Conservation (phyloP, 1,140 invertebrate genomes). For the Meloidogyne hapla region DNA sequence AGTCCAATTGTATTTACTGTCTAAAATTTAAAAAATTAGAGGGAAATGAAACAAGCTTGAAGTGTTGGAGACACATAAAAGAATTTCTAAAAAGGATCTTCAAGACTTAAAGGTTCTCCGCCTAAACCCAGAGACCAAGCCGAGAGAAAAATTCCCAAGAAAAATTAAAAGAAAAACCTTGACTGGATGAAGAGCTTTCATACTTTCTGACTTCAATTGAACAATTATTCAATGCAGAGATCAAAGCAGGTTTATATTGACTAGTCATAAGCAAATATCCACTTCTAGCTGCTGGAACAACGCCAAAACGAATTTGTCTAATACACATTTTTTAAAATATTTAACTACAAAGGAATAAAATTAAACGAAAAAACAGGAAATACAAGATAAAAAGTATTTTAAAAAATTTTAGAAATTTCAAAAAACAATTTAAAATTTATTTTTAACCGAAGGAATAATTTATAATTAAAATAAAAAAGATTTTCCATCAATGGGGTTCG, state of each 20-base stretch:
- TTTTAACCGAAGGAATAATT: neutral
- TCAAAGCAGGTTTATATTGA: neutral
- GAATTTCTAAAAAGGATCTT: too few species aligned
- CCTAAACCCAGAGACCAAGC: too few species aligned
- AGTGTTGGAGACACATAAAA: too few species aligned
- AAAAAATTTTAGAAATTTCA: neutral
- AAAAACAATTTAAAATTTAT: neutral
- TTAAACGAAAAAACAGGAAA: neutral
- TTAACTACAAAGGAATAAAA: neutral
- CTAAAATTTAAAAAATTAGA: neutral
- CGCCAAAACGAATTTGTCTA: neutral
- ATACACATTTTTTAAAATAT: neutral
- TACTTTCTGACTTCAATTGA: neutral
- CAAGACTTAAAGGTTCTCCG: too few species aligned
- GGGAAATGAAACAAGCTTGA: too few species aligned
- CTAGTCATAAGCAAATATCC: neutral
- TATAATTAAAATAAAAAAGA: neutral
- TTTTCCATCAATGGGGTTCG: neutral
- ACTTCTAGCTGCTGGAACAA: neutral
- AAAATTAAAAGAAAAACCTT: neutral
- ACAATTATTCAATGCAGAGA: neutral
- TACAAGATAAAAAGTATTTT: neutral
- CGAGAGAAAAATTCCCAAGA: too few species aligned
- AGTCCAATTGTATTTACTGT: neutral
- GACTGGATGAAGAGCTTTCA: neutral